Conservation (phyloP, 2,888 invertebrate genomes). For the Habroteleia sp. region DNA sequence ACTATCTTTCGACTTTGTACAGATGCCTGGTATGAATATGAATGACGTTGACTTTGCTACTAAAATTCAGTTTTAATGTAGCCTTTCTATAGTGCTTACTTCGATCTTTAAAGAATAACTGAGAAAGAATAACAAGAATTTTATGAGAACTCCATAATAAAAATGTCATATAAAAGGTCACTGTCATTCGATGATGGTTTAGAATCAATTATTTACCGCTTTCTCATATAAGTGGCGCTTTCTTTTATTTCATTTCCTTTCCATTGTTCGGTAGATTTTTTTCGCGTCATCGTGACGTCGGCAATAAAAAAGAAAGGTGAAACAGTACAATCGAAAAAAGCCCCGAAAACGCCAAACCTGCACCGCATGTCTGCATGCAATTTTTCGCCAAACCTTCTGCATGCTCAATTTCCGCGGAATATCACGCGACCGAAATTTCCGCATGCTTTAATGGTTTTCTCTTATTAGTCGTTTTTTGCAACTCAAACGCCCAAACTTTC, state of each 20-base stretch:
- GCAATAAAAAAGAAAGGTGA: not conserved
- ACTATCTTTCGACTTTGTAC: conserved; percentile 50
- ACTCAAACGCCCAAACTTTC: conserved; percentile 67
- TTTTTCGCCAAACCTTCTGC: conserved; percentile 44
- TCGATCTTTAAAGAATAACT: conserved; percentile 52
- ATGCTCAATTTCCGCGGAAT: conserved; percentile 23
- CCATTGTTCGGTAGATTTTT: conserved; percentile 2
- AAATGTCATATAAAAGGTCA: conserved; percentile 21
- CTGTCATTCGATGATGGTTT: conserved; percentile 21
- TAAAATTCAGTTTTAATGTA: conserved; percentile 59
- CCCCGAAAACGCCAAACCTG: conserved; percentile 45
- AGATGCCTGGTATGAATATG: conserved; percentile 60
- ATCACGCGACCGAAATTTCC: conserved; percentile 21
- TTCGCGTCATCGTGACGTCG: conserved; percentile 3
- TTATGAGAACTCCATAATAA: conserved; percentile 17
- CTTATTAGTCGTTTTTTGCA: conserved; percentile 50
- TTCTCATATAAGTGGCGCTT: not conserved
- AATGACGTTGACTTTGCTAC: conserved; percentile 60
- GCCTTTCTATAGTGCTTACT: conserved; percentile 46
- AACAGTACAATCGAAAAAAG: too few species aligned
- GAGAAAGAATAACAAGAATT: conserved; percentile 30
- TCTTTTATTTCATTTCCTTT: conserved; percentile 15
- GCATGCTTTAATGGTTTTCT: conserved; percentile 62
- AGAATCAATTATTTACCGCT: conserved; percentile 36
- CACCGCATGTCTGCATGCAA: conserved; percentile 67